A percentile compares a stretch with the other conserved stretches of the same genome.
These are phyloP conservation scores for Graphium colonna DNA, from an alignment of 2,888 invertebrate species.

Conservation along the genomic window DNA sequence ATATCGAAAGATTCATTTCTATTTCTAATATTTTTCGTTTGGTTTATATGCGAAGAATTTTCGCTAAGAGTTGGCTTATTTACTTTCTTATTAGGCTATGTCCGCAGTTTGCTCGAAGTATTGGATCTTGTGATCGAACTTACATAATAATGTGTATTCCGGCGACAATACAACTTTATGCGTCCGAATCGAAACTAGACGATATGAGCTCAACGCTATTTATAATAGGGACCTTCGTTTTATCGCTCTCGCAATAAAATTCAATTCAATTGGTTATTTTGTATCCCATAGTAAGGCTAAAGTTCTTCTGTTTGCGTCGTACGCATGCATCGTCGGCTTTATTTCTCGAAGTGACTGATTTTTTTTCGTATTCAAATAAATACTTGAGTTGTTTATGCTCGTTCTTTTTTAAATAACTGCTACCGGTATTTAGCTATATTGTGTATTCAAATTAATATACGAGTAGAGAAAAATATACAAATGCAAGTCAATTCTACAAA, in stretches of 20 bases:
- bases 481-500: too few species aligned
- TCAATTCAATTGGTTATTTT: constrained; percentile 21
- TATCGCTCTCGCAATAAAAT: constrained; percentile 16
- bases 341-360: background rate
- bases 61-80: too few species aligned
- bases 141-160: constrained; percentile 21
- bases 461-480: too few species aligned
- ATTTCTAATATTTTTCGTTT: too few species aligned
- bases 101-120: constrained; percentile 4
- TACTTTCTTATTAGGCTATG: too few species aligned
- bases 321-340: constrained; percentile 9
- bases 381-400: too few species aligned
- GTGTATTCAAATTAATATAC: too few species aligned
- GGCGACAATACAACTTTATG: constrained; percentile 23
- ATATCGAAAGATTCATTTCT: too few species aligned
- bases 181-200: constrained; percentile 23
- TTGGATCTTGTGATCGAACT: constrained; percentile 16
- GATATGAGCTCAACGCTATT: constrained; percentile 18
- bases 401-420: too few species aligned
- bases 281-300: constrained; percentile 22
- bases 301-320: constrained; percentile 15
- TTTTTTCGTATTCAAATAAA: background rate
- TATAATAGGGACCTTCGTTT: constrained; percentile 6
- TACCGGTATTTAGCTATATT: too few species aligned
- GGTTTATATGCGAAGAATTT: too few species aligned